Evolutionary conservation across 1,140 invertebrate genomes (phyloP).

Genomic region (Araneus ventricosus): DNA sequence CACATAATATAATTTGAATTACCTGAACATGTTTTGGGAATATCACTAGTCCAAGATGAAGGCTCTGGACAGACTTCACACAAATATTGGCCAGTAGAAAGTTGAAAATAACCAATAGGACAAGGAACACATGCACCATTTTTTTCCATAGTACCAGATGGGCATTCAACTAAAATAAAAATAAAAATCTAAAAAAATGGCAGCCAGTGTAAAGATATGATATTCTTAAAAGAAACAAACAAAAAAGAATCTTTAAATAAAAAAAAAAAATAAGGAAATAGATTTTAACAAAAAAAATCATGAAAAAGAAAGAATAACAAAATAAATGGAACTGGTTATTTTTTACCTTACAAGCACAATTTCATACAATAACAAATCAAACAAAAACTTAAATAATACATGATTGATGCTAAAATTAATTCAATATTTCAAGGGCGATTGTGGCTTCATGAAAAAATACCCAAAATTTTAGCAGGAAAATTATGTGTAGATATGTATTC

Average conservation of each 20-base stretch:
- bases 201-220: no score
- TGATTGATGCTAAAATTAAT: no score
- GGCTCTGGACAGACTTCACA: conserved; percentile 33
- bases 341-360: not conserved
- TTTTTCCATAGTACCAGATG: conserved; percentile 24
- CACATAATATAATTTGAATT: not conserved
- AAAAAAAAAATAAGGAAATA: no score
- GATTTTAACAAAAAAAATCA: not conserved
- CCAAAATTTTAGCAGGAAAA: no score
- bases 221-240: no score
- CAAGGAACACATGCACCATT: not conserved
- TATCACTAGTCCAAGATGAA: no score
- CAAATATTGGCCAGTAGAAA: not conserved
- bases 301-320: not conserved
- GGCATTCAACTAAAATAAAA: conserved; percentile 53
- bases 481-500: no score
- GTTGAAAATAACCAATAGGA: not conserved
- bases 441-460: no score
- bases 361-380: not conserved
- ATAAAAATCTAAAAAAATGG: not conserved
- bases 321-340: not conserved
- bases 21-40: not conserved
- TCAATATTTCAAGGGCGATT: no score
- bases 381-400: not conserved
- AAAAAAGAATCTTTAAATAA: no score